These are phyloP conservation scores for Drosophila suboccidentalis DNA, from an alignment of 2,888 invertebrate species.

Conservation along the genomic window DNA sequence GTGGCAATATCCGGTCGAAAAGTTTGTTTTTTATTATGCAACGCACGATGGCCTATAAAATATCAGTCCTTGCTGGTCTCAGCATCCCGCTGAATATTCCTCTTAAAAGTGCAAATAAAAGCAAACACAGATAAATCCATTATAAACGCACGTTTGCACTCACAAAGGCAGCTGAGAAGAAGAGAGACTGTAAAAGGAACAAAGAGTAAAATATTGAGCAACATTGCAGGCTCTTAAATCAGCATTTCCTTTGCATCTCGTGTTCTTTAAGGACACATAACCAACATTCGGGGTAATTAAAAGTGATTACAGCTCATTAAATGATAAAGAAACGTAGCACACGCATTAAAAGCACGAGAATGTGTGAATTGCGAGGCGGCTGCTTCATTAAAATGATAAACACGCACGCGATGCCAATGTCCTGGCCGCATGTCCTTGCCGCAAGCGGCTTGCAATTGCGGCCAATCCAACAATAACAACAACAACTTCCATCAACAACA, in stretches of 20 bases:
- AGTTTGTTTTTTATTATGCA: no score
- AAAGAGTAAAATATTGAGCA: no score
- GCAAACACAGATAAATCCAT: slow-evolving; percentile 71
- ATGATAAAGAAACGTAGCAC: slow-evolving; percentile 64
- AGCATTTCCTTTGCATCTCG: slow-evolving; percentile 6
- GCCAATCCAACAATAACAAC: slow-evolving; percentile 55
- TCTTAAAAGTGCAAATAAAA: slow-evolving; percentile 43
- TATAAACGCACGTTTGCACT: slow-evolving; percentile 75
- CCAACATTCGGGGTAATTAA: slow-evolving; percentile 56
- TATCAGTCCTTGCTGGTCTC: slow-evolving; percentile 4
- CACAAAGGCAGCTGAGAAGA: slow-evolving; percentile 38
- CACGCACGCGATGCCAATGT: slow-evolving; percentile 61
- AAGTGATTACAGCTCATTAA: slow-evolving; percentile 70
- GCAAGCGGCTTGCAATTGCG: slow-evolving; percentile 74
- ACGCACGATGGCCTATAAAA: no score
- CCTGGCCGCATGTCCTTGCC: slow-evolving; percentile 62
- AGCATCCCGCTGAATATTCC: not conserved
- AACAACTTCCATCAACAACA: slow-evolving; percentile 24
- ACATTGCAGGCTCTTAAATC: slow-evolving; percentile 49
- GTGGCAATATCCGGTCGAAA: slow-evolving; percentile 33
- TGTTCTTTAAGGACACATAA: slow-evolving; percentile 37
- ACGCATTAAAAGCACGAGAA: slow-evolving; percentile 44
- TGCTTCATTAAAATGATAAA: slow-evolving; percentile 70
- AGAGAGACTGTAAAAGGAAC: slow-evolving; percentile 3
- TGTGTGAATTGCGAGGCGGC: slow-evolving; percentile 36